Evolutionary conservation across 2,797 vertebrate species (phyloP).

Genomic region (Pampus argenteus): DNA sequence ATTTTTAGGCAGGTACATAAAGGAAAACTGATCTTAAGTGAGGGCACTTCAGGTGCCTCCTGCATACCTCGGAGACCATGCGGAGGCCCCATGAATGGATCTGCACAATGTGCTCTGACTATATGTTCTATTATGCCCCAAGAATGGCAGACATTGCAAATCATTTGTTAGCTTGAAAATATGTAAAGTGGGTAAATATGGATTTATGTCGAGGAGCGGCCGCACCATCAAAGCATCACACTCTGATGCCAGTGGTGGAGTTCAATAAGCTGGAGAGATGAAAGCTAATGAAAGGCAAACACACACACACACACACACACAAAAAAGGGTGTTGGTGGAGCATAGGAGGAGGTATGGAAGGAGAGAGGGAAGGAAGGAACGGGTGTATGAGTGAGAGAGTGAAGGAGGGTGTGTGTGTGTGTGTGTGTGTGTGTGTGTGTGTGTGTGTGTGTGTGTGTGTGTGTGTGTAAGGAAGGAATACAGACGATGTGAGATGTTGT

Average conservation of each 20-base stretch:
- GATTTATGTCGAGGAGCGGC: conserved; percentile 79
- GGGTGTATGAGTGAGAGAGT: not conserved
- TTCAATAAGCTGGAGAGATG: conserved; percentile 86
- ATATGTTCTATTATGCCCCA: conserved; percentile 41
- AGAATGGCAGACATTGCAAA: conserved; percentile 71
- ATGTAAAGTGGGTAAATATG: conserved; percentile 82
- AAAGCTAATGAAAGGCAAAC: conserved; percentile 89
- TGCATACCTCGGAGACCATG: conserved; percentile 24
- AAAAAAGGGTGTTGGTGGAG: conserved; percentile 62
- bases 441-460: conserved; percentile 11
- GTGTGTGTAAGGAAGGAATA: conserved; percentile 53
- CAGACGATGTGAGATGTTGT: conserved; percentile 69
- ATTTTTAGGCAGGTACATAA: conserved; percentile 40
- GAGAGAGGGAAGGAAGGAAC: conserved; percentile 19
- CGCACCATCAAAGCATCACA: conserved; percentile 80
- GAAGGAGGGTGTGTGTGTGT: not conserved
- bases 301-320: conserved; percentile 68
- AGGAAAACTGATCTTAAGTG: conserved; percentile 31
- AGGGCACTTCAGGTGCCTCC: conserved; percentile 44
- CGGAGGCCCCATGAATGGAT: conserved; percentile 15
- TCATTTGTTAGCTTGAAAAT: conserved; percentile 80
- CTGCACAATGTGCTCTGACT: conserved; percentile 35
- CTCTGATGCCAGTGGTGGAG: conserved; percentile 82
- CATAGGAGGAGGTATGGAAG: conserved; percentile 49
- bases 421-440: not conserved